Percentiles rank a stretch among this genome's conserved stretches.
These are phyloP conservation scores for Globodera rostochiensis DNA, from an alignment of 1,140 invertebrate species.

Conservation along the genomic window DNA sequence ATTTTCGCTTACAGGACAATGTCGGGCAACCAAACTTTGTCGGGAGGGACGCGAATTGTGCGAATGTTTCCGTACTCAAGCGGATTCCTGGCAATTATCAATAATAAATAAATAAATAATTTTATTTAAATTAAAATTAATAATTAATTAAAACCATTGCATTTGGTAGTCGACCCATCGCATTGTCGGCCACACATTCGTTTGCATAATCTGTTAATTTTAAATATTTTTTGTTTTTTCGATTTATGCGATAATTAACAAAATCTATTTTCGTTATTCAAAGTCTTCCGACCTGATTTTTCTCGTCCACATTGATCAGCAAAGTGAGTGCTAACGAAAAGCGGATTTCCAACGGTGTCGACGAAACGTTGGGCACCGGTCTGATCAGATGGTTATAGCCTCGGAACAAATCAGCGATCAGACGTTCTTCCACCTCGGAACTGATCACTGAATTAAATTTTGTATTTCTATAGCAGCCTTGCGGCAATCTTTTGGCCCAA, in stretches of 20 bases:
- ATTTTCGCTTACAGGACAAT: constrained; percentile 71
- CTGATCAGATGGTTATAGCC: constrained; percentile 98
- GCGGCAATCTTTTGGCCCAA: no score
- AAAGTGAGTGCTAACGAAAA: constrained; percentile 89
- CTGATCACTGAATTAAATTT: no score
- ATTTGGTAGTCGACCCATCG: constrained; percentile 75
- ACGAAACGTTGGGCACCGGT: constrained; percentile 89
- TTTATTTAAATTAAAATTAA: no score
- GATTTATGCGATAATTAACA: no score
- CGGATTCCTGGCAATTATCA: constrained; percentile 93
- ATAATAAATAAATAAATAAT: not conserved
- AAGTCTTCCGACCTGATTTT: constrained; percentile 45
- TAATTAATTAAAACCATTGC: no score
- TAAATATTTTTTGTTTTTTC: no score
- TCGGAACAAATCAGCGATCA: constrained; percentile 92
- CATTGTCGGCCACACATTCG: constrained; percentile 64
- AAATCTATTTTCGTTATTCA: no score
- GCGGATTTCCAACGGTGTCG: constrained; percentile 87
- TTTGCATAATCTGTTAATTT: constrained; percentile 60
- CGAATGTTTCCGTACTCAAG: constrained; percentile 95
- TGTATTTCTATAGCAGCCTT: no score
- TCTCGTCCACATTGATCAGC: constrained; percentile 96
- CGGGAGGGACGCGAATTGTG: constrained; percentile 88
- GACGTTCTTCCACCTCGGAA: constrained; percentile 90
- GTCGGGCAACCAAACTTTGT: constrained; percentile 96